Conservation (phyloP, 2,113 vertebrate genomes). For the Tachuris rubrigastra region DNA sequence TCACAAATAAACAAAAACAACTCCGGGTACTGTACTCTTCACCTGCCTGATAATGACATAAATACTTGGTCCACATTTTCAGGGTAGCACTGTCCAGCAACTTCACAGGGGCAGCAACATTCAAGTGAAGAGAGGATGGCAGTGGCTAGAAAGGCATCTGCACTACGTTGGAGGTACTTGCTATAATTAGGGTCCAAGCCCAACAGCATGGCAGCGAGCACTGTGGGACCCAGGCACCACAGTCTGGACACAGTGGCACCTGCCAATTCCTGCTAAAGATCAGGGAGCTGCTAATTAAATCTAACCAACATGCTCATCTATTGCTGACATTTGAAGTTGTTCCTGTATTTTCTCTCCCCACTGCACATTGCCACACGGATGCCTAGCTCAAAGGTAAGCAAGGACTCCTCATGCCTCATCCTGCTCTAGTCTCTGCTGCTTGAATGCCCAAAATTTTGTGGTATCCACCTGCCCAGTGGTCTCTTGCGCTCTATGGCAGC, state of each 20-base stretch:
- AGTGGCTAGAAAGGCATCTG: neutral
- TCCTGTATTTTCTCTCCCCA: neutral
- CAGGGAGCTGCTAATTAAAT: neutral
- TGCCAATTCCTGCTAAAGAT: neutral
- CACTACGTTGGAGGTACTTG: rapidly evolving
- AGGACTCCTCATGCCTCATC: neutral
- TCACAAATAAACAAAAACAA: neutral
- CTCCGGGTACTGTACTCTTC: neutral
- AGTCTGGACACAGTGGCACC: rapidly evolving
- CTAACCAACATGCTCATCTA: rapidly evolving
- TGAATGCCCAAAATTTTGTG: neutral
- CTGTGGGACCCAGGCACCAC: neutral
- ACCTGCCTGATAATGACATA: neutral
- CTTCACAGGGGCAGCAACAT: neutral
- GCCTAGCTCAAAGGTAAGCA: neutral
- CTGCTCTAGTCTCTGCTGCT: neutral
- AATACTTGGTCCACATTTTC: neutral
- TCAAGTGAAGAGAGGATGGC: neutral
- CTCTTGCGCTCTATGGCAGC: neutral
- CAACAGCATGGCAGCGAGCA: rapidly evolving
- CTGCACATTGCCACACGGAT: neutral
- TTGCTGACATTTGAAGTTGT: neutral
- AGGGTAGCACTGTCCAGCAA: rapidly evolving
- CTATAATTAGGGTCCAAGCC: neutral
- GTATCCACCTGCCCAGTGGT: neutral